Conservation (phyloP, 1,140 invertebrate species). For the Latrodectus geometricus region DNA sequence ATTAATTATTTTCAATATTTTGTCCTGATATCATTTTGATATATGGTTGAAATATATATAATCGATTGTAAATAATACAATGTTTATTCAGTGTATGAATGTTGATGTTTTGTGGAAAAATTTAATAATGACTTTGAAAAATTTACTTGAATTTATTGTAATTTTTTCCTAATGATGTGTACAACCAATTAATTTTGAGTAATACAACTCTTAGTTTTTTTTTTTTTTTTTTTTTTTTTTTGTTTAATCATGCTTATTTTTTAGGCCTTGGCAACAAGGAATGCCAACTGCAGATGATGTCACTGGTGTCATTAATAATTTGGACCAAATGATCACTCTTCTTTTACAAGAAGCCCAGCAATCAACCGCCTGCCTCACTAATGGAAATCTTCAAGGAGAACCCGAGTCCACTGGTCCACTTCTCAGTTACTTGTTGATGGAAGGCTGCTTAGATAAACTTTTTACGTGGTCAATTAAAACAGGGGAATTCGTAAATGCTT, state of each 20-base stretch:
- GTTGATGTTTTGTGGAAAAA: no score
- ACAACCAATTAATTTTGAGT: not conserved
- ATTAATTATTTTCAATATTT: no score
- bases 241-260: not conserved
- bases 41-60: no score
- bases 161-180: no score
- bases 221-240: not conserved
- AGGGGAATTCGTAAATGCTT: slow-evolving; percentile 75
- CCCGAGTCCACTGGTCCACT: slow-evolving; percentile 70
- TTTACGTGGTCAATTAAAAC: slow-evolving; percentile 71
- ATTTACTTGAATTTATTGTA: no score
- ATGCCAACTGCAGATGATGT: slow-evolving; percentile 79
- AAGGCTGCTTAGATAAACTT: slow-evolving; percentile 72
- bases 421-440: slow-evolving; percentile 70
- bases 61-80: no score
- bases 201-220: not conserved
- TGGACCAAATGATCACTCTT: slow-evolving; percentile 92
- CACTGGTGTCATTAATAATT: slow-evolving; percentile 87
- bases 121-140: no score
- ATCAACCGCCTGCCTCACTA: slow-evolving; percentile 40
- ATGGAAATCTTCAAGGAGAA: slow-evolving; percentile 23
- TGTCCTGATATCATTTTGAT: no score
- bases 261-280: slow-evolving; percentile 27
- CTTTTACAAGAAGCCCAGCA: slow-evolving; percentile 82
- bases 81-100: no score